Evolutionary conservation across 2,113 vertebrate species (phyloP), one percentile per base, ranked within the genome.

Genomic region (Drymodes brunneopygia): DNA sequence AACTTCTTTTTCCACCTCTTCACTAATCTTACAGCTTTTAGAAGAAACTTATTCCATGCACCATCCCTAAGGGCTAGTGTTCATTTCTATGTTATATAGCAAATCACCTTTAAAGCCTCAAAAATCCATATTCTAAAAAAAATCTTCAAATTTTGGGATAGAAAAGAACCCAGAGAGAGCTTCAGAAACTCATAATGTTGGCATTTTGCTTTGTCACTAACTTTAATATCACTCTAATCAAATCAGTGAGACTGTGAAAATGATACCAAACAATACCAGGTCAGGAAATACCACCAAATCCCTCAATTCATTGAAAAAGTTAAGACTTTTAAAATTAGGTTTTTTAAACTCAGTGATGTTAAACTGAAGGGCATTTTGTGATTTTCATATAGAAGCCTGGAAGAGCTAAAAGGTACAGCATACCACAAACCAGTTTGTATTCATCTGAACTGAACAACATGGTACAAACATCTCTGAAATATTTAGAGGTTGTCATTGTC

Each of bases 161-260:
- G 80, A 81, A 86, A 87, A 94, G 87, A 94, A 95, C 64, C 38
- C 64, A 67, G 79, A 66, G 77, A 94, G 66, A 94, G 94, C 86
- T 94, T 97, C 94, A 97, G 71, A 96, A 96, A 97, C 96, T 97
- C 96, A 96, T 97, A 97, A 97, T 69, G 73, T 95, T 96, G 96
- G 97, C 94, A 96, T 96, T 97, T 97, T 97, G 95, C 96, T 97
- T 92, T 96, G 92, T 94, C 96, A 72, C 90, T 96, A 94, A 90
- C 95, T 97, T 97, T 97, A 97, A 97, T 97, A 96, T 96, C 84
- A 57, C 93, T 95, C 95, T 97, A 97, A 97, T 97, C 95, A 97
- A 96, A 95, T 93, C 96, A 96, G 88, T 19, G 70, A 97, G 90
- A 87, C 96, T 85, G 92, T 97, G 79, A 83, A 97, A 96, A 97